Conservation (phyloP, 1,140 invertebrate species). For the Thaumatotibia leucotreta region DNA sequence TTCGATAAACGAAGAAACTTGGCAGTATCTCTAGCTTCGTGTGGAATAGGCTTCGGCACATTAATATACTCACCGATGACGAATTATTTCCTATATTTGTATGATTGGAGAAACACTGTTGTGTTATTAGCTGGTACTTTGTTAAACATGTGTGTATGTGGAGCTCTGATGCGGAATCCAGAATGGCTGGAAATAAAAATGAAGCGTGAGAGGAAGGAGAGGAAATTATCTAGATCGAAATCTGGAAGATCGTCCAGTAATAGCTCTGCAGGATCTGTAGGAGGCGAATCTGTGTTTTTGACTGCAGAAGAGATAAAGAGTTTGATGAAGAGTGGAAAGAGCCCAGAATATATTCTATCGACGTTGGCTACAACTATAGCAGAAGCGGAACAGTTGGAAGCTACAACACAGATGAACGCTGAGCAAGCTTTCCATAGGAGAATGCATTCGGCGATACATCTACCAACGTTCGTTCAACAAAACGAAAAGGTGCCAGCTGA, state of each 20-base stretch:
- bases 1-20: slow-evolving; percentile 94
- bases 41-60: slow-evolving; percentile 74
- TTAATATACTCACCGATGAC: slow-evolving; percentile 90
- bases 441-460: slow-evolving; percentile 56
- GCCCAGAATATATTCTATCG: slow-evolving; percentile 59
- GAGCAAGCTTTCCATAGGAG: slow-evolving; percentile 42
- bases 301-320: slow-evolving; percentile 52
- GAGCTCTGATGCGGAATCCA: slow-evolving; percentile 89
- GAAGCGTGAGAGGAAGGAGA: slow-evolving; percentile 36
- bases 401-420: slow-evolving; percentile 57
- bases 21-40: slow-evolving; percentile 81
- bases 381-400: slow-evolving; percentile 58
- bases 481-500: slow-evolving; percentile 61
- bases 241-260: slow-evolving; percentile 51
- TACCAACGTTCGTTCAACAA: slow-evolving; percentile 63
- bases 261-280: slow-evolving; percentile 49
- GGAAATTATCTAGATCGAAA: slow-evolving; percentile 33
- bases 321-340: slow-evolving; percentile 55
- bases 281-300: slow-evolving; percentile 54
- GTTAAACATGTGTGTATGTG: slow-evolving; percentile 92
- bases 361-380: slow-evolving; percentile 51
- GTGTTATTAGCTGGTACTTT: slow-evolving; percentile 88
- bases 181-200: slow-evolving; percentile 80
- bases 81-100: slow-evolving; percentile 81
- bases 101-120: slow-evolving; percentile 90